A percentile compares a stretch with the other conserved stretches of the same genome.
These are phyloP conservation scores for Epirrita christyi DNA, from an alignment of 2,888 invertebrate genomes.

Conservation along the genomic window DNA sequence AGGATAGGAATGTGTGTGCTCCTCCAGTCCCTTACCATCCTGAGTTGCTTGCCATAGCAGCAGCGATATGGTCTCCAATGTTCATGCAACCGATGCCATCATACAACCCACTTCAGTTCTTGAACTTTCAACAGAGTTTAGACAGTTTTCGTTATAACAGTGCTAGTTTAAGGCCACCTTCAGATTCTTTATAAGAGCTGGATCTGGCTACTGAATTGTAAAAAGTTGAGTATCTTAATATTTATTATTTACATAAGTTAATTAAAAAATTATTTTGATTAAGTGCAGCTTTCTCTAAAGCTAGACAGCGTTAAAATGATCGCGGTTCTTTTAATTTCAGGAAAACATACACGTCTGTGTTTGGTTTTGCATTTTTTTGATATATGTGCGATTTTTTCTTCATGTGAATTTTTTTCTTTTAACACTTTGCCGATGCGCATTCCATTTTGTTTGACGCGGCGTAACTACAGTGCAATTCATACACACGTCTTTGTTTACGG, in stretches of 20 bases:
- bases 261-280: background rate
- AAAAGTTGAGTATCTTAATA: constrained; percentile 17
- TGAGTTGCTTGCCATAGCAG: constrained; percentile 53
- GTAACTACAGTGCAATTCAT: too few species aligned
- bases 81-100: constrained; percentile 44
- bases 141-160: constrained; percentile 34
- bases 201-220: constrained; percentile 10
- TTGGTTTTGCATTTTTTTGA: too few species aligned
- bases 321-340: too few species aligned
- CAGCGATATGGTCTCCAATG: constrained; percentile 55
- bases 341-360: too few species aligned
- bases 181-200: constrained; percentile 21
- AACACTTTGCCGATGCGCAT: too few species aligned
- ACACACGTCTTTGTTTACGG: too few species aligned
- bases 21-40: constrained; percentile 45
- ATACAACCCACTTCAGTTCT: constrained; percentile 48
- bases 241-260: constrained; percentile 8
- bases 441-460: too few species aligned
- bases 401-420: too few species aligned
- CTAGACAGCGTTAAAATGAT: too few species aligned
- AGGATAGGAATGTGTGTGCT: constrained; percentile 47
- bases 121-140: constrained; percentile 48
- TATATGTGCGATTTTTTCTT: too few species aligned
- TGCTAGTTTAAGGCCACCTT: constrained; percentile 25
- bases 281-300: too few species aligned